Conservation (phyloP, 2,888 invertebrate species). For the Linhomoeus sp. region DNA sequence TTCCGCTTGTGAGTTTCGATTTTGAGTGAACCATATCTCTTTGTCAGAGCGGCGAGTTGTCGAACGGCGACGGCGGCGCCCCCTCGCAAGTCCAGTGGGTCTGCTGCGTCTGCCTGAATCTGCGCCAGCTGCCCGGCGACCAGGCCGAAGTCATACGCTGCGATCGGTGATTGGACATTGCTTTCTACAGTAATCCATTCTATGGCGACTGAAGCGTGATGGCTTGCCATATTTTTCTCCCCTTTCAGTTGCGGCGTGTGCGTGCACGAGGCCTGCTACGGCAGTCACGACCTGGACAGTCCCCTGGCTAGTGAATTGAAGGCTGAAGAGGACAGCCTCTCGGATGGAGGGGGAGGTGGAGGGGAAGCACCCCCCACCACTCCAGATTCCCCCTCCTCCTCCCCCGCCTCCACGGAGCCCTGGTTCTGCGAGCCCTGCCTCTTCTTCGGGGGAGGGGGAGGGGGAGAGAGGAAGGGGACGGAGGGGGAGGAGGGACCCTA, state of each 20-base stretch:
- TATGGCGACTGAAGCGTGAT: too few relatives aligned
- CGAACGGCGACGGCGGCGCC: too few relatives aligned
- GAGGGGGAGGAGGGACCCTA: constrained; percentile 39
- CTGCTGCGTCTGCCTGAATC: constrained; percentile 17
- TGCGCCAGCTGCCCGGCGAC: constrained; percentile 3
- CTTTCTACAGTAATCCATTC: neutral
- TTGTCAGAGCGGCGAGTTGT: too few relatives aligned
- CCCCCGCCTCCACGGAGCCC: constrained; percentile 57
- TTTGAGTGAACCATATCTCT: too few relatives aligned
- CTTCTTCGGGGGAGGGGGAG: neutral
- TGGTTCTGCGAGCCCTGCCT: constrained; percentile 97
- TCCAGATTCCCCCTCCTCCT: neutral
- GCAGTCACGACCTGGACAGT: constrained; percentile 6
- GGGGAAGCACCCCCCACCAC: too few relatives aligned
- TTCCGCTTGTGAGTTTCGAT: too few relatives aligned
- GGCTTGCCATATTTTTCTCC: neutral
- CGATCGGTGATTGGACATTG: constrained; percentile 10
- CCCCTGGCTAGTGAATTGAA: neutral
- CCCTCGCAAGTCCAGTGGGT: too few relatives aligned
- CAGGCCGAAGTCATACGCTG: constrained; percentile 16
- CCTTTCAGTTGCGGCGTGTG: constrained; percentile 16
- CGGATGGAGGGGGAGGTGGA: too few relatives aligned
- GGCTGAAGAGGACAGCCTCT: neutral
- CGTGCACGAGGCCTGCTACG: constrained; percentile 24
- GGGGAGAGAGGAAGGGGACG: constrained; percentile 36